Evolutionary conservation across 2,888 invertebrate species (phyloP).

Genomic region (Amaurobius ferox): DNA sequence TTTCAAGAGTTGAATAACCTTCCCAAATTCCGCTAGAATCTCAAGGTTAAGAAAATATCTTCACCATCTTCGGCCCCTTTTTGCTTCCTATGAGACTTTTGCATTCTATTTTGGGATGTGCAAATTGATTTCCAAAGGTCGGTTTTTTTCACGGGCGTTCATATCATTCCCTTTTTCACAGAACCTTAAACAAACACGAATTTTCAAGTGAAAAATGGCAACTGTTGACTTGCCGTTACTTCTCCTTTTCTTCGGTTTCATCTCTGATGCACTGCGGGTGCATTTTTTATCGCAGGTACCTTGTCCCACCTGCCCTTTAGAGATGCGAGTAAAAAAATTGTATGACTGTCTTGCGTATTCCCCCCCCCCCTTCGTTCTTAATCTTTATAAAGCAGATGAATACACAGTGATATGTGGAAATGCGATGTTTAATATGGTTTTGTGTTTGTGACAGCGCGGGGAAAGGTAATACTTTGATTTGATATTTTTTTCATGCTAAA

Average conservation of each 20-base stretch:
- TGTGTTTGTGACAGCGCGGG: slow-evolving; percentile 5
- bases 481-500: neutral
- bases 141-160: slow-evolving; percentile 8
- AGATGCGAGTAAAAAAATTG: slow-evolving; percentile 14
- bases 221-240: slow-evolving; percentile 69
- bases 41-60: slow-evolving; percentile 67
- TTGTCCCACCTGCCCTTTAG: slow-evolving; percentile 49
- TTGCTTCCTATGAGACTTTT: slow-evolving; percentile 25
- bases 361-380: slow-evolving; percentile 27
- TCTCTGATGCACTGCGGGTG: slow-evolving; percentile 33
- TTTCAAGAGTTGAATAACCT: slow-evolving; percentile 71
- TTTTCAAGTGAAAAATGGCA: slow-evolving; percentile 61
- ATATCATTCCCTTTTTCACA: slow-evolving; percentile 37
- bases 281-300: slow-evolving; percentile 25
- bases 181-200: slow-evolving; percentile 69
- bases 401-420: slow-evolving; percentile 12
- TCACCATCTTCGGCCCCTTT: neutral
- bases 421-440: slow-evolving; percentile 41
- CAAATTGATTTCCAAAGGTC: slow-evolving; percentile 37
- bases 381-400: slow-evolving; percentile 51
- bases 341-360: slow-evolving; percentile 38
- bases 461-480: slow-evolving; percentile 1
- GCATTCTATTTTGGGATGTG: slow-evolving; percentile 59
- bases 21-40: slow-evolving; percentile 15
- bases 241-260: slow-evolving; percentile 22